Conservation (phyloP, 1,140 invertebrate genomes). For the Brachystomella parvula region DNA sequence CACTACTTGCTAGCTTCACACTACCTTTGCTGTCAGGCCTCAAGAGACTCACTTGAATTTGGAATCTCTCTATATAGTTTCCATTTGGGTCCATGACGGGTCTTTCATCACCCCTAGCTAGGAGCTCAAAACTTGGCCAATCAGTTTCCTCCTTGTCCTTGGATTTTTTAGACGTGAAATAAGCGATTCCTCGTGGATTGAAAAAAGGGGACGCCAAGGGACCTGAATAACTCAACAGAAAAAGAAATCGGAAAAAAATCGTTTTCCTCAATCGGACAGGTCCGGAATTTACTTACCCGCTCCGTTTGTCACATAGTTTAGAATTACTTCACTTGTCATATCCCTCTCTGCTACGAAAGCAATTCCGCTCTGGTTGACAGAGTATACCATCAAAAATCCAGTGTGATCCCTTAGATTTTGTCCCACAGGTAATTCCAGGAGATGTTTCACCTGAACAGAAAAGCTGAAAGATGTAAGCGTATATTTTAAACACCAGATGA, state of each 20-base stretch:
- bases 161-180: conserved; percentile 2
- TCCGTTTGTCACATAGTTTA: conserved; percentile 4
- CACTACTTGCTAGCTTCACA: conserved; percentile 39
- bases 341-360: neutral
- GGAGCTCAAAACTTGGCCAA: conserved; percentile 18
- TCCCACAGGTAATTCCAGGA: conserved; percentile 48
- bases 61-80: conserved; percentile 3
- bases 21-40: conserved; percentile 34
- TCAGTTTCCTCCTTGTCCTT: neutral
- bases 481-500: neutral
- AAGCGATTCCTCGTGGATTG: conserved; percentile 6
- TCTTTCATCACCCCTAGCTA: neutral
- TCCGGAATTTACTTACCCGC: neutral
- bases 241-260: neutral
- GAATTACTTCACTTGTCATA: neutral
- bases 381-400: conserved; percentile 54
- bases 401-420: conserved; percentile 82
- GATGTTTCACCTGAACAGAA: conserved; percentile 17
- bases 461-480: neutral
- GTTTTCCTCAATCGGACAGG: neutral
- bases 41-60: conserved; percentile 15
- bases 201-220: neutral
- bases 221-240: neutral
- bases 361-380: neutral
- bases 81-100: neutral